These are phyloP conservation scores for Hermatobates lingyangjiaoensis DNA, from an alignment of 1,140 invertebrate species.

Conservation along the genomic window DNA sequence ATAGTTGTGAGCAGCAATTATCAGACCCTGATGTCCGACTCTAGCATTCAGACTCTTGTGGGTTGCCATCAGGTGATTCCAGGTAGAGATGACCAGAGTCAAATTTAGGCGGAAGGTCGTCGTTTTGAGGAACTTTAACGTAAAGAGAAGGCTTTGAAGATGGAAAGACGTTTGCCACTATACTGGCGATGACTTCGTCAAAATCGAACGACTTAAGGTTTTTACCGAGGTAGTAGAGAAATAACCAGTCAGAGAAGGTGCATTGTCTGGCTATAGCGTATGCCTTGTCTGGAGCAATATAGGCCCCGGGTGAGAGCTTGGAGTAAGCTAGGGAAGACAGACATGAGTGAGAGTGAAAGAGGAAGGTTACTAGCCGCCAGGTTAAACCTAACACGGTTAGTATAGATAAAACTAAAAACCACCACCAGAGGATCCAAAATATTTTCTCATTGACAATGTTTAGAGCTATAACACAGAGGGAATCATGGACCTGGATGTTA, in stretches of 20 bases:
- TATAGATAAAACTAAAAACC: conserved; percentile 48
- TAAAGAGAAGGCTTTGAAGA: too few species aligned
- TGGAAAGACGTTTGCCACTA: too few species aligned
- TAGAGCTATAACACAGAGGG: conserved; percentile 49
- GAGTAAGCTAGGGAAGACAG: conserved; percentile 45
- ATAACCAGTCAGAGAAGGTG: conserved; percentile 83
- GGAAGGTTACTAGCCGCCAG: conserved; percentile 48
- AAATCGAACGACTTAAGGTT: conserved; percentile 88
- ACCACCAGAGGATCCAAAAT: conserved; percentile 59
- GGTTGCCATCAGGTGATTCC: too few species aligned
- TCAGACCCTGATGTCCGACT: too few species aligned
- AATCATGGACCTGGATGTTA: conserved; percentile 34
- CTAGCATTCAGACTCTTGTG: too few species aligned
- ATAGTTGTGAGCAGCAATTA: too few species aligned
- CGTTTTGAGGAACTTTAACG: too few species aligned
- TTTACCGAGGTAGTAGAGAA: conserved; percentile 76
- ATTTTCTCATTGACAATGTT: conserved; percentile 71
- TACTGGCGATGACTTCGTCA: too few species aligned
- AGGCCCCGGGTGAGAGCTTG: conserved; percentile 43
- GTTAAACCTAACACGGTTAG: conserved; percentile 50
- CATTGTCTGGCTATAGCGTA: conserved; percentile 56
- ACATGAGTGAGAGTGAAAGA: conserved; percentile 27
- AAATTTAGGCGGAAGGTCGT: too few species aligned
- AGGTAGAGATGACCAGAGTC: too few species aligned
- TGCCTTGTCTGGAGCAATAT: conserved; percentile 49